Percentiles rank a stretch among this genome's conserved stretches.
phyloP scores from a whole-genome alignment of 1,140 invertebrate genomes.

The Pantala flavescens region DNA sequence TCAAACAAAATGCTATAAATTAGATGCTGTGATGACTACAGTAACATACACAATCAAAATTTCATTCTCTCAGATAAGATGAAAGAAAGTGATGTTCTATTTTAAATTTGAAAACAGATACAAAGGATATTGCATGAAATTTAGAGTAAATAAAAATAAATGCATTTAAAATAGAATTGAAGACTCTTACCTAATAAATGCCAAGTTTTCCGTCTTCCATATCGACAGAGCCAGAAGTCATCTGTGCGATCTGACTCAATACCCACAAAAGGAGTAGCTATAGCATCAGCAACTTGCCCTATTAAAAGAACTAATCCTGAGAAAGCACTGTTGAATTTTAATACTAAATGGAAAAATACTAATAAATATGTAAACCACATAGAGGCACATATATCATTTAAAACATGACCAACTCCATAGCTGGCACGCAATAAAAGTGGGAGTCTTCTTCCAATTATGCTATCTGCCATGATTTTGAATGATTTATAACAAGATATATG shows the following conservation, averaged over 20 bases:
- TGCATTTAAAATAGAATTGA: too few relatives aligned
- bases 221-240: conserved; percentile 51
- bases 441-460: not conserved
- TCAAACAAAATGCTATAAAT: conserved; percentile 14
- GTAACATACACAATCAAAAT: conserved; percentile 17
- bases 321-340: conserved; percentile 59
- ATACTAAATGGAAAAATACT: conserved; percentile 78
- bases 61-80: too few relatives aligned
- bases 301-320: conserved; percentile 72
- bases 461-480: not conserved
- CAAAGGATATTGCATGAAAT: too few relatives aligned
- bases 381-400: conserved; percentile 90
- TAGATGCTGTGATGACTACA: not conserved
- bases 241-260: conserved; percentile 69
- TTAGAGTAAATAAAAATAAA: too few relatives aligned
- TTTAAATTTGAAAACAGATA: too few relatives aligned
- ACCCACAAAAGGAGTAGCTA: conserved; percentile 83
- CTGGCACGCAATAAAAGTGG: conserved; percentile 26
- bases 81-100: too few relatives aligned
- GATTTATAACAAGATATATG: too few relatives aligned
- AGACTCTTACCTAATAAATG: conserved; percentile 70
- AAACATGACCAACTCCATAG: conserved; percentile 70
- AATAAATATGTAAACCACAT: conserved; percentile 98
- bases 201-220: conserved; percentile 84
- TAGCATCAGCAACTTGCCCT: conserved; percentile 80